Evolutionary conservation across 2,113 vertebrate species (phyloP), one percentile per base, ranked within the genome.

Genomic region (Strigops habroptila): DNA sequence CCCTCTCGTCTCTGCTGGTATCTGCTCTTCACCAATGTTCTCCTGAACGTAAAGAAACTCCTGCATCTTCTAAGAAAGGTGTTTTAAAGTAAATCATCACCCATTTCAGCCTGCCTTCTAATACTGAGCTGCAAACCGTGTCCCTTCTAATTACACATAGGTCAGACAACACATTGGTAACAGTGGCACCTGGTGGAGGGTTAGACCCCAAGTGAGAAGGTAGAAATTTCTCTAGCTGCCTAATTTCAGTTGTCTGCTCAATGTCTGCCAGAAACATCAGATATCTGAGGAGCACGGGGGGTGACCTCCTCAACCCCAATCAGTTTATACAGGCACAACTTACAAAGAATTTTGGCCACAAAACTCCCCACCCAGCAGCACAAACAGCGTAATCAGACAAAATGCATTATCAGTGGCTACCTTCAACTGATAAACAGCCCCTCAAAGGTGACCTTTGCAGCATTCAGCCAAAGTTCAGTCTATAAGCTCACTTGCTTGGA

Each of bases 221-320:
- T 6, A 63, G 35, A 83, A 52, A 14, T 24, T 14, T 37, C 14
- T 23, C 28, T 33, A 31, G 6, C 28, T 41, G 22, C 13, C 35
- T 68, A 3, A 0, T 15, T 55, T n/a, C 18, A 70, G 27, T 2
- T 7, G 7, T 6, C 24, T 59, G 74, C 30, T 46, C 18, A 63
- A 4, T 5, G 10, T 31, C 71, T 71, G 33, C 24, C 35, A 81
- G 49, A 86, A 91, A 19, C 31, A 53, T 9, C 31, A 76, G 39
- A 18, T 0, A 63, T 4, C 37, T 12, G 17, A 74, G 41, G 9
- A 83, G 35, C 18, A 69, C 0, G 0, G 64, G 35, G 24, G 12
- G 33, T 37, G 41, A 67, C 24, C 1, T 0, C 7, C 19, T 15
- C 24, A 46, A 5, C 15, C 25, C 15, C 25, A 25, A 12, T 7